Base-by-base conservation (phyloP, 2,113 vertebrate species). In the Danionella cerebrum region DNA sequence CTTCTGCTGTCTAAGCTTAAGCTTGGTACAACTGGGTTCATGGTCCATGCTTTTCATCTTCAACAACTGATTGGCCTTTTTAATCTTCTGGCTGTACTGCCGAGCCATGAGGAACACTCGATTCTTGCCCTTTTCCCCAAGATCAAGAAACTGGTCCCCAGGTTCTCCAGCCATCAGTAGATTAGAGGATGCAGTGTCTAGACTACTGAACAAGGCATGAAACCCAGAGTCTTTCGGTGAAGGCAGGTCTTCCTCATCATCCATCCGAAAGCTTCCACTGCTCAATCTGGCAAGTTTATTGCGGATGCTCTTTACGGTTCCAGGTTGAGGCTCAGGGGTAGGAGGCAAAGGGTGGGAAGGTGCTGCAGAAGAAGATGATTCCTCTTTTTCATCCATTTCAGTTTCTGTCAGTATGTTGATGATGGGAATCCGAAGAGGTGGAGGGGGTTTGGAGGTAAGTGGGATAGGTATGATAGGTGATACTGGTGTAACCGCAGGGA, bases 1-100 rank as follows among this genome's bases (percentile, higher is more conserved):
- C 77, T 89, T 96, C 73, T 89, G 88, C 41, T 80, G 88, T 80
- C 51, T 79, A 11, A 81, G 78, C 76, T 83, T 83, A 31, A 82
- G 21, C 19, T 83, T 88, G 69, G 57, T 75, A 60, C 83, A 79
- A 1, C 84, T 68, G 50, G 90, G 94, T 12, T 96, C 94, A 13
- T 91, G 80, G 68, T 97, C 94, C 54, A 92, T 89, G 78, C 86
- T 94, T 80, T 84, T 95, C 84, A 94, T 93, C 77, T 94, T 95
- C 69, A 99, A 82, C 76, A 99, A 90, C 60, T 97, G 95, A 65
- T 99, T 99, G 54, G 95, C 93, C 75, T 91, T 97, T 85, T 94
- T 99, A 77, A 99, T 97, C 85, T 98, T 99, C 83, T 99, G 95
- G 73, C 95, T 98, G 65, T 98, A 99, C 50, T 99, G 95, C 35